Evolutionary conservation across 2,888 invertebrate genomes (phyloP), one percentile per base, ranked within the genome.

Genomic region (Leucophora obtusa): DNA sequence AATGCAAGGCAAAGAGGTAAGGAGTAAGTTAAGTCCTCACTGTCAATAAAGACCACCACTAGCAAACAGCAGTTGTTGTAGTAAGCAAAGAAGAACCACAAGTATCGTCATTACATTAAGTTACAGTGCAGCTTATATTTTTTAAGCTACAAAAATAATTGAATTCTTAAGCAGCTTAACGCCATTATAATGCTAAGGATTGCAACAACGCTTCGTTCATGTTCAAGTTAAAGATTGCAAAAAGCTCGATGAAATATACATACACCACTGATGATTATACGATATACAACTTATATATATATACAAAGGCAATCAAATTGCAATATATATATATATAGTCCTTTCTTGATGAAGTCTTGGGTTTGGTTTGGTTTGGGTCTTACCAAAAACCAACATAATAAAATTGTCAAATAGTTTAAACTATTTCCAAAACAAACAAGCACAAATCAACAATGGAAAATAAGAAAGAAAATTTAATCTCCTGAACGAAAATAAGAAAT

Each of bases 111-210:
- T 81, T 74, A 81, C 77, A 77, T 70, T 71, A 65, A 81, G 81
- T 74, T 74, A 54, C 43, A 73, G 70, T 66, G 70, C 70, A 77
- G 81, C 81, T 81, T 81, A 81, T 74, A 77, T 74, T 77, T 65
- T 28, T 77, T 77, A 81, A 81, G 81, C 81, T 81, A 70, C 81
- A 70, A 78, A 82, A 83, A 83, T 82, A 83, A 83, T 84, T 84
- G 84, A 82, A 82, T 82, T 82, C 83, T 79, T 84, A 84, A 84
- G 84, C 82, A 82, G 84, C 84, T 84, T 84, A 84, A 72, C 81
- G 79, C 82, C 74, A 83, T 82, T 83, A 83, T 76, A 82, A 73
- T 74, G 76, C 72, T 81, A 65, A 70, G 28, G 70, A 74, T 66
- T 54, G 73, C 51, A 70, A 74, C 73, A 74, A 59, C 28, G 28